Base-by-base conservation (phyloP, 1,140 invertebrate genomes). In the Cyphomyrmex costatus region DNA sequence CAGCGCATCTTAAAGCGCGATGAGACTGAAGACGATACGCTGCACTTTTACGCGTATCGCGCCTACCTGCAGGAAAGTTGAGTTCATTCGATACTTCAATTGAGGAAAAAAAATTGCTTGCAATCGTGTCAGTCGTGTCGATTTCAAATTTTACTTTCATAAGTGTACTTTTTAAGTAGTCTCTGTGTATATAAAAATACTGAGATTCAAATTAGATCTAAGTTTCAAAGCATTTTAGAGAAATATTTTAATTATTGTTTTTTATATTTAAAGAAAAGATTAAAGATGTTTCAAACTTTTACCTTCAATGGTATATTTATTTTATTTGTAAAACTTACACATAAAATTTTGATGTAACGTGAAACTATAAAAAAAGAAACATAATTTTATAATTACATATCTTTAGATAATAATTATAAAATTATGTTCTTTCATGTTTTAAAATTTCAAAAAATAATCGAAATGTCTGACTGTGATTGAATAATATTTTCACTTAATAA, bases 1-100 rank as follows among this genome's bases (percentile, higher is more conserved):
- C 82, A 33, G 58, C 82, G 51, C 53, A 68, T 80, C 84, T 90
- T 85, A 80, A 89, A 71, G 56, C 56, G 53, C 79, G 80, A 88
- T 60, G 74, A 74, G 8, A 68, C 78, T 46, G 33, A 71, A 51
- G 51, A 76, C 24, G 65, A 24, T 24, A 4, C 14, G 5, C 8
- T 24, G 24, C 24, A 3, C 27, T 16, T 63, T 30, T 14, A n/a
- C 63, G 6, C n/a, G 6, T n/a, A 14, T 58, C 14, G 19, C 4
- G 21, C 36, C 21, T 4, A n/a, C n/a, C n/a, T n/a, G n/a, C n/a
- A n/a, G 65, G 5, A 19, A 30, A 30, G 27, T 2, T 7, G 3
- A 36, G 33, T 3, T 10, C 2, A 16, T 12, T 19, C 33, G 21
- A 49, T 68, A 1, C 12, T 49, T 36, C 12, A 5, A 2, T 24